Percentiles rank a stretch among this genome's conserved stretches.
Conservation (phyloP, 2,888 invertebrate species). For the Cephus pygmeus region DNA sequence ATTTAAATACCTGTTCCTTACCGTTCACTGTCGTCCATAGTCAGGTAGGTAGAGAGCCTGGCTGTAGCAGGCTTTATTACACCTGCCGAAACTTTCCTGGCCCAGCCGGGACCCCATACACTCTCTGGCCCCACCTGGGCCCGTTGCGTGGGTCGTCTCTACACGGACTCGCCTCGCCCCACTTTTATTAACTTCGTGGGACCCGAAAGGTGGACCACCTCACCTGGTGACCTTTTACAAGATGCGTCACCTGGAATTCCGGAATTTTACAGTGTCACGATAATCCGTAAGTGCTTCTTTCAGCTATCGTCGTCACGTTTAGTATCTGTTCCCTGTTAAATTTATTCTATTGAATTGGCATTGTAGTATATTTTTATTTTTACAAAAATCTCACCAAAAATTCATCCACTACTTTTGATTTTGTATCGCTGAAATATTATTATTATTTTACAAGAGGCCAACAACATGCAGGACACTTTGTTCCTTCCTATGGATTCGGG, state of each 20-base stretch:
- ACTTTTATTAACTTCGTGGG: not conserved
- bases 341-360: not conserved
- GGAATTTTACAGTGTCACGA: not conserved
- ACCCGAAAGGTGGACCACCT: not conserved
- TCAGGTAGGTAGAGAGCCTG: slow-evolving; percentile 23
- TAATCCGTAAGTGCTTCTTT: not conserved
- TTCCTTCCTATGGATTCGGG: not conserved
- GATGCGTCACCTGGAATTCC: not conserved
- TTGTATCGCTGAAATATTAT: not conserved
- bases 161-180: not conserved
- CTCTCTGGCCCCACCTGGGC: not conserved
- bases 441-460: not conserved
- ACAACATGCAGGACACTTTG: not conserved
- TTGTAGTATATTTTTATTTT: not conserved
- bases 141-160: not conserved
- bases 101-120: not conserved
- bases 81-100: slow-evolving; percentile 26
- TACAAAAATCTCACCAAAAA: not conserved
- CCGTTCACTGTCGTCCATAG: slow-evolving; percentile 43
- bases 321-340: not conserved
- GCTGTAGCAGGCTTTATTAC: slow-evolving; percentile 13
- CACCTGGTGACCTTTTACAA: not conserved
- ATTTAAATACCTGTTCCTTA: slow-evolving; percentile 58
- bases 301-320: not conserved
- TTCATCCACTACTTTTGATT: not conserved